Evolutionary conservation across 2,888 invertebrate species (phyloP), one percentile per base, ranked within the genome.

Genomic region (Eupithecia vulgata): DNA sequence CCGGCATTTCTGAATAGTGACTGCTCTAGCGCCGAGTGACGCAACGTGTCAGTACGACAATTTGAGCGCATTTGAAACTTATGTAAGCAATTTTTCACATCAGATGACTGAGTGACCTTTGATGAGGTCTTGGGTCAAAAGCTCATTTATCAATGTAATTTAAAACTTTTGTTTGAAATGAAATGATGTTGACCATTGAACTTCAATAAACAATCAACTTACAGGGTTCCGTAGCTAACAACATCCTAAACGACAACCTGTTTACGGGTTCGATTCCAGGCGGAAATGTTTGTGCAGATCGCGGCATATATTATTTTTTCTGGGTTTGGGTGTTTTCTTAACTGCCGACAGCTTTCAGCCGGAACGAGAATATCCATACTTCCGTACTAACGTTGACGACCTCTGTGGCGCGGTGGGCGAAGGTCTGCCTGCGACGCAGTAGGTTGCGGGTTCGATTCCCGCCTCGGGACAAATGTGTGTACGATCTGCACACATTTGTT

Each of bases 11-110:
- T 45, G 45, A 45, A 45, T 45, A 45, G 15, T 45, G 17, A 45
- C 48, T 17, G 17, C 34, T 34, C 61, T 30, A 34, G 61, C 17
- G n/a, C n/a, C 62, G 21, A 65, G 62, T 73, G 67, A 70, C 35
- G 62, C 57, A 68, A 73, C 70, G 10, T 21, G 42, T 34, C 21
- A 64, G 35, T 67, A 67, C 30, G 70, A 64, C 70, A 70, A 70
- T 70, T 70, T 70, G 67, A 64, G 40, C 52, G 52, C 64, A 68
- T 72, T 72, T 71, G 21, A 45, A 73, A 61, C 37, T 70, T 67
- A 73, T 45, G 64, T 70, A 73, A 73, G 67, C 25, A 12, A 64
- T 68, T 70, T 70, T 64, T 73, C 42, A 59, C 21, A 69, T 66
- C 52, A 45, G 61, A 72, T 70, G 69, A 70, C 13, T 62, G 67